Conservation (phyloP, 2,888 invertebrate genomes). For the Cheilosia pagana region DNA sequence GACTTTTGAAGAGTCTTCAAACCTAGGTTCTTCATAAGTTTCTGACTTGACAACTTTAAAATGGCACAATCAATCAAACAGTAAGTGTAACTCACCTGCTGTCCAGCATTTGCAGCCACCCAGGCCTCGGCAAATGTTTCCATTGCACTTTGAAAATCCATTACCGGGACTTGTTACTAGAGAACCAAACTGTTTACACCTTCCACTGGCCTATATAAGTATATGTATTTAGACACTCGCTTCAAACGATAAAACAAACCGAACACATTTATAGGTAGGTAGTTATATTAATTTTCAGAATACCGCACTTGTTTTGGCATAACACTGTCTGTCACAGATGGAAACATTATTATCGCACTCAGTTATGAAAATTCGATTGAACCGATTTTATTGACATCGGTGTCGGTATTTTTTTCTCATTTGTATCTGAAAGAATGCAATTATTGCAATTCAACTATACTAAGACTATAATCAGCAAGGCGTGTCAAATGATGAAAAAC, state of each 20-base stretch:
- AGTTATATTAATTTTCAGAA: constrained; percentile 11
- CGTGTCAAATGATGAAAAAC: constrained; percentile 53
- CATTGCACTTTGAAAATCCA: constrained; percentile 99
- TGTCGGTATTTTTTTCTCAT: constrained; percentile 44
- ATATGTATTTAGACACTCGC: background rate
- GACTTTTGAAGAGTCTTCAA: no score
- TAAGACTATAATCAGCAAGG: constrained; percentile 60
- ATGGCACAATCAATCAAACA: background rate
- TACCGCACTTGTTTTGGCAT: constrained; percentile 20
- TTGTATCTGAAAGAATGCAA: background rate
- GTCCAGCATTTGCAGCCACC: constrained; percentile 93
- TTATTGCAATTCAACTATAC: constrained; percentile 37
- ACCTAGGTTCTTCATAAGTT: no score
- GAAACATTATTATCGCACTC: constrained; percentile 41
- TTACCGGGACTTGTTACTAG: constrained; percentile 81
- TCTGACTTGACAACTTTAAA: no score
- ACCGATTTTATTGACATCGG: constrained; percentile 26
- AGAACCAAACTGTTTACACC: constrained; percentile 68
- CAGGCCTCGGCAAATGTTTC: constrained; percentile 99
- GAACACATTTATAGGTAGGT: background rate
- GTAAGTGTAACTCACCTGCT: constrained; percentile 86
- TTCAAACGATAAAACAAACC: background rate
- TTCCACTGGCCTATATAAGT: constrained; percentile 22
- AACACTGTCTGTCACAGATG: constrained; percentile 53
- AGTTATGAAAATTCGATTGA: constrained; percentile 1